Evolutionary conservation across 2,113 vertebrate species (phyloP).

Genomic region (Nothoprocta perdicaria): DNA sequence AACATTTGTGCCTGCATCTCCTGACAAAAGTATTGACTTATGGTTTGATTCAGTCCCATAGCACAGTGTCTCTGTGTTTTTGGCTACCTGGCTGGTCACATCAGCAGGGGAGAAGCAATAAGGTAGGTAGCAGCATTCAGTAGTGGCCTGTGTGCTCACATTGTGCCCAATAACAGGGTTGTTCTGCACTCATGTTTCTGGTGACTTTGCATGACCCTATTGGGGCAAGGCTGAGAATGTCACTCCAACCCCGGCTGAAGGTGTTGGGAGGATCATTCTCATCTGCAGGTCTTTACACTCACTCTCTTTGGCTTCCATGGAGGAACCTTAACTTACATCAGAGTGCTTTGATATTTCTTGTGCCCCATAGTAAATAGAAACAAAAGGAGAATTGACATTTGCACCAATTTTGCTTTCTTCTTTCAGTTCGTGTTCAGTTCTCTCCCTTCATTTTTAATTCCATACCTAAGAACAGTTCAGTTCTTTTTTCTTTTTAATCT

Average conservation of each 20-base stretch:
- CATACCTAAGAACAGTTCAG: background rate
- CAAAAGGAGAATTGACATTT: background rate
- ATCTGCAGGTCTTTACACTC: background rate
- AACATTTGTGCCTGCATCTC: background rate
- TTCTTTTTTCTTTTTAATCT: background rate
- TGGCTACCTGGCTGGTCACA: background rate
- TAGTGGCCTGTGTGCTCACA: background rate
- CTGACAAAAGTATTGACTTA: background rate
- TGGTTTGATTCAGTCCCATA: background rate
- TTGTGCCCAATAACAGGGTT: accelerated
- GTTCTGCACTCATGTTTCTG: background rate
- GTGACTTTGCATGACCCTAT: accelerated
- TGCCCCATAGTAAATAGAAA: background rate
- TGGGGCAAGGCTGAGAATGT: accelerated
- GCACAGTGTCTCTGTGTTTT: background rate
- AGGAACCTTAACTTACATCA: background rate
- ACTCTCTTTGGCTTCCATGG: background rate
- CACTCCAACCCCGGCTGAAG: background rate
- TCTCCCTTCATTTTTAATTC: background rate
- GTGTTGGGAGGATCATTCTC: background rate
- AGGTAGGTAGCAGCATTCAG: accelerated
- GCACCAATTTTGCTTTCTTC: background rate
- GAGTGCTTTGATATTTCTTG: background rate
- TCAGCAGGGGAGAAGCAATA: background rate
- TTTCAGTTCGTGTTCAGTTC: background rate